Base-by-base conservation (phyloP, 2,888 invertebrate species). In the Phyllotreta striolata region DNA sequence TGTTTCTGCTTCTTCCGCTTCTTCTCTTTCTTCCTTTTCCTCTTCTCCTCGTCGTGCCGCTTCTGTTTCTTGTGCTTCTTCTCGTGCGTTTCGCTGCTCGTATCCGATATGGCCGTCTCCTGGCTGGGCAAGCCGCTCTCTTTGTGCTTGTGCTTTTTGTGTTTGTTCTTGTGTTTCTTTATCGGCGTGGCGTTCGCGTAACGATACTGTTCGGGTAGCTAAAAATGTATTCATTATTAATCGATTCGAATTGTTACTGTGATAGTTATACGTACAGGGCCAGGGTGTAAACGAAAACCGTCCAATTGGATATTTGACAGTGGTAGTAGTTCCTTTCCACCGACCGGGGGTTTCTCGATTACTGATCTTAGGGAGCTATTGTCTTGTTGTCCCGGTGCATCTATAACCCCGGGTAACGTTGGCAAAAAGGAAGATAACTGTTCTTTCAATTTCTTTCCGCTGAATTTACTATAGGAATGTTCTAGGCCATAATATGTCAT, bases 401-500 rank as follows among this genome's bases (percentile, higher is more conserved):
- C 98, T 71, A 97, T 91, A 70, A 95, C 95, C 13, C 98, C 97
- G 56, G 98, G 98, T 61, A 98, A 85, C 80, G 94, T 95, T 13
- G 97, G 97, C 68, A 98, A 85, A 82, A 98, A 98, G 9, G 97
- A 95, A 43, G 96, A 96, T 64, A 98, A 83, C 62, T 96, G 95
- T 81, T 98, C 97, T 80, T 96, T 94, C 10, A 95, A 87, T 83
- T 96, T 96, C 79, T 96, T 96, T 57, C 96, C 96, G 84, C 95
- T 96, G 84, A 97, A 97, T 86, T 96, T 98, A 83, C 93, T 96
- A 82, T 97, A 96, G 13, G 97, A 95, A 84, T 98, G 96, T 84
- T 98, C 97, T 70, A 98, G 86, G 72, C 94, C 95, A 89, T 98
- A 93, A 85, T 94, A 91, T 78, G 92, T 91, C 94, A 98, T 96